These are phyloP conservation scores for Neuroterus valhalla DNA, from an alignment of 1,140 invertebrate species.

Conservation along the genomic window DNA sequence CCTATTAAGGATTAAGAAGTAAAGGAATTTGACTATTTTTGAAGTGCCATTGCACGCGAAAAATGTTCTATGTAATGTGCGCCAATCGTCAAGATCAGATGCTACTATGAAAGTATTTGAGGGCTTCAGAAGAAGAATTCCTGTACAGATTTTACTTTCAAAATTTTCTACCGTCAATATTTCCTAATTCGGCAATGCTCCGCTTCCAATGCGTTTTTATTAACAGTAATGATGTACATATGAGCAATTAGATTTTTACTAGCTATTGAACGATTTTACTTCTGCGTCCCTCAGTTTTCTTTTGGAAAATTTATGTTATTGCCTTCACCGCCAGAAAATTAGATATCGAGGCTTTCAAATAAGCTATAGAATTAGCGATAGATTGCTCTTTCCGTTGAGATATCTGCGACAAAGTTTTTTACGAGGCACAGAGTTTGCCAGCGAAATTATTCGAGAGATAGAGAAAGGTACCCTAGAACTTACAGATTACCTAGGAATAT, in stretches of 20 bases:
- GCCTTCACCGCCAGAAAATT: not conserved
- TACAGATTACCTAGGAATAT: constrained; percentile 40
- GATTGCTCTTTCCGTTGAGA: constrained; percentile 8
- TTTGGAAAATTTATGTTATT: not conserved
- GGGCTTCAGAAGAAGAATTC: not conserved
- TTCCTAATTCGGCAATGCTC: not conserved
- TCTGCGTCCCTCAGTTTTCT: not conserved
- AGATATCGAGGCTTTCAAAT: not conserved
- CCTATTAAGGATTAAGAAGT: not conserved
- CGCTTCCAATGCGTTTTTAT: not conserved
- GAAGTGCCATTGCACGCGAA: not conserved
- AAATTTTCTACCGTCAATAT: not conserved
- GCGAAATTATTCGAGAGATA: constrained; percentile 31
- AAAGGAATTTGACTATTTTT: constrained; percentile 9
- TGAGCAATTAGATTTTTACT: constrained; percentile 19
- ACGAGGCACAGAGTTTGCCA: not conserved
- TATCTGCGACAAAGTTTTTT: constrained; percentile 8
- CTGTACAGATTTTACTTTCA: not conserved
- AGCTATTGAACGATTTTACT: not conserved
- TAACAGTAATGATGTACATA: constrained; percentile 8
- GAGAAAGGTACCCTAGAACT: constrained; percentile 25
- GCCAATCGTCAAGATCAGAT: constrained; percentile 4
- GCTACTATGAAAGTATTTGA: constrained; percentile 5
- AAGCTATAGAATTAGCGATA: not conserved
- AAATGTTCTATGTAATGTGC: not conserved